Evolutionary conservation across 2,113 vertebrate genomes (phyloP).

Genomic region (Nothoprocta pentlandii): DNA sequence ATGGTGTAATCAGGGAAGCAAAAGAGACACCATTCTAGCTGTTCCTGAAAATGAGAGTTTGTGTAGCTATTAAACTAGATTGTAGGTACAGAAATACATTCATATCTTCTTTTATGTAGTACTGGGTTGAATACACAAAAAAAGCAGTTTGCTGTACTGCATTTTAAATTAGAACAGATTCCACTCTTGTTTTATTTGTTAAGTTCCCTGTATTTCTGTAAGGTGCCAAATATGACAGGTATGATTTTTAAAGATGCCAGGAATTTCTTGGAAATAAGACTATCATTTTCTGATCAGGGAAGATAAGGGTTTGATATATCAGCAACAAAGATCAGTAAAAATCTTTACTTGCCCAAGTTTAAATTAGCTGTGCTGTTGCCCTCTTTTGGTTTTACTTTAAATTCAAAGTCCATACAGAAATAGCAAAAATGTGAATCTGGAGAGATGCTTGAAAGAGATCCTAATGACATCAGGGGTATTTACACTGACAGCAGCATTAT

Average conservation of each 20-base stretch:
- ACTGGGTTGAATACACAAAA: neutral
- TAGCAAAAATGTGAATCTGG: neutral
- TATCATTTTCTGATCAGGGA: neutral
- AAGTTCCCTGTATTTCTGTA: neutral
- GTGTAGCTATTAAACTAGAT: neutral
- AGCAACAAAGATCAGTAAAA: neutral
- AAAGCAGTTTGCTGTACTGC: neutral
- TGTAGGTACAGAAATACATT: neutral
- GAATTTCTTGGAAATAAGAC: neutral
- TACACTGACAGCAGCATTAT: constrained; percentile 11
- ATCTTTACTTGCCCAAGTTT: constrained; percentile 9
- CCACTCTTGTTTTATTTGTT: neutral
- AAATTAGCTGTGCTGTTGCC: neutral
- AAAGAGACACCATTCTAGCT: neutral
- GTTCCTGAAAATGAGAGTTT: neutral
- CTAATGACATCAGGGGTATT: constrained; percentile 32
- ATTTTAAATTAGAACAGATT: constrained; percentile 1
- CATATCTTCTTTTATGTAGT: neutral
- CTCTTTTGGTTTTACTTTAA: constrained; percentile 15
- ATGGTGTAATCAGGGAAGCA: neutral
- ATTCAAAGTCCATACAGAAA: constrained; percentile 7
- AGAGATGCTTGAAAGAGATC: constrained; percentile 33
- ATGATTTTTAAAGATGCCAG: neutral
- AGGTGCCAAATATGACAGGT: neutral
- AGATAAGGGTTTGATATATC: neutral